Base-by-base conservation (phyloP, 2,113 vertebrate species). In the Heteronetta atricapilla region DNA sequence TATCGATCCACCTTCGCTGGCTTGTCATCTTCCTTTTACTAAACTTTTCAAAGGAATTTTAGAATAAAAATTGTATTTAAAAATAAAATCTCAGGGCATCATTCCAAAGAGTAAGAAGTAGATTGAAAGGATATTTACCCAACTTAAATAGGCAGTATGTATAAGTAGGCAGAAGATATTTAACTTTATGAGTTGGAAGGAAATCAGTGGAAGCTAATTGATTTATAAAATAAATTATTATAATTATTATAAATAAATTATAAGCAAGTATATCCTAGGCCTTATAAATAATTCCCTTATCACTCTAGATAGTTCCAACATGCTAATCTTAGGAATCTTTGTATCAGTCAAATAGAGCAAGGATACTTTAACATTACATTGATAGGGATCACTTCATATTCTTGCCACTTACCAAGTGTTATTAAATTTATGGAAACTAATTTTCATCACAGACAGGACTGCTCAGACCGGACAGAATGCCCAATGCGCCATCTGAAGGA, bases 181-280 rank as follows among this genome's bases (percentile, higher is more conserved):
- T 82, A 56, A 36, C 29, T 78, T 70, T 74, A 10, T 73, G 62
- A 82, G 75, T 69, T 79, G 63, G 70, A 91, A 89, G 33, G 85
- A 85, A 91, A 86, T 82, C 40, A 36, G 80, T 40, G 72, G 55
- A 81, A 93, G 48, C 5, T 34, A 95, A 93, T 28, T 88, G 82
- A 88, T 93, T 83, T 75, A 29, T 79, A 62, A 84, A 76, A 79
- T 34, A 91, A 86, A 76, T 55, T 0, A 68, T 67, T 90, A 40
- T 81, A 68, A 90, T 63, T 2, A 64, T 81, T 81, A 67, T 79
- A 79, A 92, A 90, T 93, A 84, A 82, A 87, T 87, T 23, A 97
- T 91, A 10, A 89, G 33, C 18, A 75, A 38, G 26, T 94, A 78
- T 58, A 64, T n/a, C n/a, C 20, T 63, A 44, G 13, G 60, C 33